These are phyloP conservation scores for Antedon mediterranea DNA, from an alignment of 53 echinoderm and acorn worm genomes.

Conservation along the genomic window DNA sequence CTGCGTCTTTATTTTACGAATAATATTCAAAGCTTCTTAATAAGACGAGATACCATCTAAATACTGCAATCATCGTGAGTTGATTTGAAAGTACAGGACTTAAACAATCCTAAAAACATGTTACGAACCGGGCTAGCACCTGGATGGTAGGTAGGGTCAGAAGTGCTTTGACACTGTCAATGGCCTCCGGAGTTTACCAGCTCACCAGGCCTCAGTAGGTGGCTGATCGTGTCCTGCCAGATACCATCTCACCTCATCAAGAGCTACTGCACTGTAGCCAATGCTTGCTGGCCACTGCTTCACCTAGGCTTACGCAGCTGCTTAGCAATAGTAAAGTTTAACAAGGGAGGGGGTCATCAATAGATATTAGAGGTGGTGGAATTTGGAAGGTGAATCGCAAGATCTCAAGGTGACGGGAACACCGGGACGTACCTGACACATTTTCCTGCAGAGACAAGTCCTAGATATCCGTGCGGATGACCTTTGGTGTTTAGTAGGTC, in stretches of 20 bases:
- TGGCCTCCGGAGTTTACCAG: neutral
- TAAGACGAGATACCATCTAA: neutral
- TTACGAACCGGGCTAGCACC: neutral
- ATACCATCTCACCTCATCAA: neutral
- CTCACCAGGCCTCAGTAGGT: neutral
- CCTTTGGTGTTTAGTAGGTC: neutral
- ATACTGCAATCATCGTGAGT: neutral
- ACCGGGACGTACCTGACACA: neutral
- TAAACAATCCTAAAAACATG: neutral
- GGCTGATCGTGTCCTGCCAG: neutral
- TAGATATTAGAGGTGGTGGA: neutral
- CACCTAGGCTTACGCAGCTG: neutral
- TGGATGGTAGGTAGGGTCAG: neutral
- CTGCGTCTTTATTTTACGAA: neutral
- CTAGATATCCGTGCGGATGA: neutral
- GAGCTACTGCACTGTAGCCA: neutral
- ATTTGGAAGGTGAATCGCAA: neutral
- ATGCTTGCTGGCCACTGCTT: neutral
- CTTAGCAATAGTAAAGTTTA: neutral
- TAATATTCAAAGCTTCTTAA: neutral
- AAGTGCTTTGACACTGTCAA: constrained; percentile 1
- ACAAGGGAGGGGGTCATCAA: constrained; percentile 1
- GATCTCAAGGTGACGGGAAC: neutral
- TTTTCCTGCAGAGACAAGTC: neutral
- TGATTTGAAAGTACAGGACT: neutral